Percentiles rank a stretch among this genome's conserved stretches.
Conservation (phyloP, 2,113 vertebrate genomes). For the Odocoileus virginianus region DNA sequence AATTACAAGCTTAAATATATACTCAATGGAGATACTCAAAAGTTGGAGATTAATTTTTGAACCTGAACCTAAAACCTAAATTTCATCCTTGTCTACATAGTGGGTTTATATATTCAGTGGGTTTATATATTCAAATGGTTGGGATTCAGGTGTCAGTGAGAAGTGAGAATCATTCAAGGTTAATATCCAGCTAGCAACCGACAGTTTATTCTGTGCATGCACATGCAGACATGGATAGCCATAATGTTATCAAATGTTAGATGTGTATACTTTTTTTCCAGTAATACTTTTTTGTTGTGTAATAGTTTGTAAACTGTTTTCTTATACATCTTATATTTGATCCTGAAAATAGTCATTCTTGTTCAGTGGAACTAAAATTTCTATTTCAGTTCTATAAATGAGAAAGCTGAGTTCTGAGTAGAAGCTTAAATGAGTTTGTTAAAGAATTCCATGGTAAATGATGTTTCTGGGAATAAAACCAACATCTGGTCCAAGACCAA, state of each 20-base stretch:
- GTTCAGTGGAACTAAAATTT: background rate
- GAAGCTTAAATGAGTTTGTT: slow-evolving; percentile 3
- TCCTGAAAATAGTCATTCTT: background rate
- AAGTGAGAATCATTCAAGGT: background rate
- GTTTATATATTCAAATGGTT: background rate
- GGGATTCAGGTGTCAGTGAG: background rate
- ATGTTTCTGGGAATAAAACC: background rate
- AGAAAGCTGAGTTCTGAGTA: background rate
- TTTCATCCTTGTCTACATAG: background rate
- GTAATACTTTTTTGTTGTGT: background rate
- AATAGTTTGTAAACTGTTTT: background rate
- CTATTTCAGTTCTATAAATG: background rate
- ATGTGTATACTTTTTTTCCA: background rate
- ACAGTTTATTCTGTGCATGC: background rate
- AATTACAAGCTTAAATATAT: background rate
- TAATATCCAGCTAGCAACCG: background rate
- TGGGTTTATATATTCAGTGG: background rate
- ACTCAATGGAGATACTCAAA: background rate
- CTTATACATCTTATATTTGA: background rate
- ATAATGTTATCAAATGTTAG: background rate
- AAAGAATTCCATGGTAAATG: background rate
- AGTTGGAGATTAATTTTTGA: background rate
- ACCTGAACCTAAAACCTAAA: background rate
- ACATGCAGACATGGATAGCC: background rate
- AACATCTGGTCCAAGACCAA: background rate